Evolutionary conservation across 1,140 invertebrate genomes (phyloP), one percentile per base, ranked within the genome.

Genomic region (Euura lappo): DNA sequence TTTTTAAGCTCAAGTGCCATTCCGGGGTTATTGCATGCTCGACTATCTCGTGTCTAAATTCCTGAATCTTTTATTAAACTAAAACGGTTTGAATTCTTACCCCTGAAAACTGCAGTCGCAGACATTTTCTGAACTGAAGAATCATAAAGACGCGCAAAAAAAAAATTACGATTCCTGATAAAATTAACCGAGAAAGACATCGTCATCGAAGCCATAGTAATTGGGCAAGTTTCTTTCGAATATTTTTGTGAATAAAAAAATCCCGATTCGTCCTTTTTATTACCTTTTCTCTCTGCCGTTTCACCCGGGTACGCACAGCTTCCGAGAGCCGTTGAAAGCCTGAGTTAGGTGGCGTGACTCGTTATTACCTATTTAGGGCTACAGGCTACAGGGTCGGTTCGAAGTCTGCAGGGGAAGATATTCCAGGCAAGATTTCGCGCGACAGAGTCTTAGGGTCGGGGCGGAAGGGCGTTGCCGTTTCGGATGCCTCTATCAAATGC

Each of bases 201-300:
- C 6, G 51, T 60, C 51, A n/a, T 60, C 13, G 51, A 60, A 60
- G 13, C 51, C 8, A 60, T 8, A n/a, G 10, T 60, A 60, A 60
- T 60, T 60, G 51, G 13, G 51, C 13, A 60, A 60, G 51, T 60
- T 60, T n/a, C 51, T 60, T 11, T 60, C 13, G 51, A 60, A 60
- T 60, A 60, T 60, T 60, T 8, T 60, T n/a, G 10, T n/a, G 51
- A 60, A 60, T 10, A 28, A 28, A 28, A 28, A 28, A 60, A n/a
- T 60, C 51, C n/a, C 28, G 28, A 28, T 28, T 28, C 28, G 28
- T 28, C 28, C 44, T 71, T 76, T 72, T 73, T 51, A 73, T 70
- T 43, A 71, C 75, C 72, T 68, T 13, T 71, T 76, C 75, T 75
- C 72, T 65, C 70, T 60, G 66, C 65, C 72, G 46, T 69, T 73